These are phyloP conservation scores for Planiliza haematocheilus DNA, from an alignment of 2,113 vertebrate genomes.

Conservation along the genomic window DNA sequence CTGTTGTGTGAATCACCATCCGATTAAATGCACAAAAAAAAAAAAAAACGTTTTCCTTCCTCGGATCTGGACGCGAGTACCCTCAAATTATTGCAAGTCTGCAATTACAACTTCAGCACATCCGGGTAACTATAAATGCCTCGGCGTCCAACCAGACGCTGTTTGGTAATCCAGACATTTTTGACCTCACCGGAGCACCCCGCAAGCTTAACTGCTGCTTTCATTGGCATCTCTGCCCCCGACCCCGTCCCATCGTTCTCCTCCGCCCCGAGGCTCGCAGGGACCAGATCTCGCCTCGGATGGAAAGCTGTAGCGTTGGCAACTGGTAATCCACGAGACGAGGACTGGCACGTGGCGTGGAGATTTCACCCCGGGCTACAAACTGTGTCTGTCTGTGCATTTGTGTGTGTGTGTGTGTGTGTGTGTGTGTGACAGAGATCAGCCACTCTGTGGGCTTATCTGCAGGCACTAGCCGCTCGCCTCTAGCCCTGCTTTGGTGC, in stretches of 20 bases:
- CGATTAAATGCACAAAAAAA: no score
- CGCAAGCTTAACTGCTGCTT: conserved; percentile 48
- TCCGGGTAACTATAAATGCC: no score
- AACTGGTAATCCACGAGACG: conserved; percentile 69
- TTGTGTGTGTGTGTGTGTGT: conserved; percentile 38
- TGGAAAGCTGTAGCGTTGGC: conserved; percentile 54
- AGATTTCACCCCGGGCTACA: conserved; percentile 55
- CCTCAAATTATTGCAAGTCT: no score
- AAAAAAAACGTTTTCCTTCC: no score
- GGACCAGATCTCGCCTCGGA: conserved; percentile 58
- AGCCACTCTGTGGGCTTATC: conserved; percentile 32
- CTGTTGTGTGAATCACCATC: no score
- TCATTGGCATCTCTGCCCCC: conserved; percentile 36
- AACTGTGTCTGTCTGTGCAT: conserved; percentile 31
- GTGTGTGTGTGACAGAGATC: conserved; percentile 9
- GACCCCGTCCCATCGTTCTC: no score
- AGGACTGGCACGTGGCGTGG: conserved; percentile 69
- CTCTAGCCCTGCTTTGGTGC: conserved; percentile 25
- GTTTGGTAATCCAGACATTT: conserved; percentile 55
- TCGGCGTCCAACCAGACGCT: not conserved
- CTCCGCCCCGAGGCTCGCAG: conserved; percentile 49
- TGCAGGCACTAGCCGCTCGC: conserved; percentile 41
- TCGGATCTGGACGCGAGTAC: no score
- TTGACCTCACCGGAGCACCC: conserved; percentile 1
- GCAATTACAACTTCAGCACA: no score